phyloP scores from a whole-genome alignment of 2,113 vertebrate genomes.

The Salvelinus fontinalis region DNA sequence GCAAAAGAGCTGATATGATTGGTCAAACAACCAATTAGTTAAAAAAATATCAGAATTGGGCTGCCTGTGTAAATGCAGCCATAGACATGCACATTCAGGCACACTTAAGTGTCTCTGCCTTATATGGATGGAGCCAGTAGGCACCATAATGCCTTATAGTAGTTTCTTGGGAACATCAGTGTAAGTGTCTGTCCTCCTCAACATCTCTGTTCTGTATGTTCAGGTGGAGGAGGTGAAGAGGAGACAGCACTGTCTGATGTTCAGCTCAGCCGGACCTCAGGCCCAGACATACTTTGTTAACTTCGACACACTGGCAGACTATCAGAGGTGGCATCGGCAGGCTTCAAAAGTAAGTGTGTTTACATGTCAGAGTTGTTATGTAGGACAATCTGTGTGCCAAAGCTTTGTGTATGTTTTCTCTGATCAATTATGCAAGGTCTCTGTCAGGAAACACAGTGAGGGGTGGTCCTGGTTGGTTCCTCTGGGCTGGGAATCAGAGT shows the following conservation, averaged over 20 bases:
- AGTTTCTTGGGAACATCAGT: not conserved
- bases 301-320: conserved; percentile 87
- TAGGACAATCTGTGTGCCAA: not conserved
- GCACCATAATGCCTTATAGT: no score
- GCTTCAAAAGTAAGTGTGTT: conserved; percentile 84
- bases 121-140: not conserved
- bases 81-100: not conserved
- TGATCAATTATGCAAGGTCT: not conserved
- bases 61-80: not conserved
- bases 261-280: conserved; percentile 90
- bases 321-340: conserved; percentile 91
- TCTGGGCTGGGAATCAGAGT: conserved; percentile 20
- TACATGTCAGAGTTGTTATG: conserved; percentile 1
- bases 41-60: no score
- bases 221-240: conserved; percentile 93
- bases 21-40: no score
- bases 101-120: not conserved
- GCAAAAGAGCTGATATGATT: no score
- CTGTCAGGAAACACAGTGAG: not conserved
- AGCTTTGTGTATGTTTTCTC: conserved; percentile 8
- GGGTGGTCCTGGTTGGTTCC: conserved; percentile 11
- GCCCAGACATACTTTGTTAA: conserved; percentile 91
- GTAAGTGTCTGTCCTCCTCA: not conserved
- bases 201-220: conserved; percentile 20
- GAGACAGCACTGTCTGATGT: conserved; percentile 86